phyloP scores from a whole-genome alignment of 2,888 invertebrate genomes.

The Cheilosia soror region DNA sequence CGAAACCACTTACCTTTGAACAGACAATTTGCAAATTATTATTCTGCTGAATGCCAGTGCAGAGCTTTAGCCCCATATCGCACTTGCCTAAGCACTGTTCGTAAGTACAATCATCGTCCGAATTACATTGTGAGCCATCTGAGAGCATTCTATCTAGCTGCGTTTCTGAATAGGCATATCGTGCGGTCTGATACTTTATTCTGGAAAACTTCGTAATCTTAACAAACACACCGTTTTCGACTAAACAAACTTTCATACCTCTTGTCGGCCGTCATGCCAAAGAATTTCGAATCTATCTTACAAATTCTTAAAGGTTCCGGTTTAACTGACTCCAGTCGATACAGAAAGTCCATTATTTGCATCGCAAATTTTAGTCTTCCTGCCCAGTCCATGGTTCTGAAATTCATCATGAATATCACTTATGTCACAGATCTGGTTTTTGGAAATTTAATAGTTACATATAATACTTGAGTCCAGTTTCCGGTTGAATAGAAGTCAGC shows the following conservation, averaged over 20 bases:
- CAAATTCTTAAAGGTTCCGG: conserved; percentile 83
- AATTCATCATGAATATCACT: conserved; percentile 2
- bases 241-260: conserved; percentile 70
- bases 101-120: conserved; percentile 80
- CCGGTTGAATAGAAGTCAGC: conserved; percentile 79
- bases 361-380: conserved; percentile 81
- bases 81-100: conserved; percentile 81
- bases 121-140: conserved; percentile 79
- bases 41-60: conserved; percentile 81
- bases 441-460: conserved; percentile 77
- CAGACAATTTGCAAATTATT: conserved; percentile 83
- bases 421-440: background rate
- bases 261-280: conserved; percentile 81
- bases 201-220: conserved; percentile 53
- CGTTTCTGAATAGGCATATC: conserved; percentile 80
- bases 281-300: conserved; percentile 81
- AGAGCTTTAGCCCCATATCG: conserved; percentile 79
- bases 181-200: conserved; percentile 82
- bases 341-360: conserved; percentile 82
- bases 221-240: background rate
- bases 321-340: conserved; percentile 82
- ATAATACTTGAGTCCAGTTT: conserved; percentile 80
- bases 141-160: conserved; percentile 81
- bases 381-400: conserved; percentile 80
- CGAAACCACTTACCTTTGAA: conserved; percentile 67